These are phyloP conservation scores for Ichneumoninae sp. DNA, from an alignment of 2,888 invertebrate genomes.

Conservation along the genomic window DNA sequence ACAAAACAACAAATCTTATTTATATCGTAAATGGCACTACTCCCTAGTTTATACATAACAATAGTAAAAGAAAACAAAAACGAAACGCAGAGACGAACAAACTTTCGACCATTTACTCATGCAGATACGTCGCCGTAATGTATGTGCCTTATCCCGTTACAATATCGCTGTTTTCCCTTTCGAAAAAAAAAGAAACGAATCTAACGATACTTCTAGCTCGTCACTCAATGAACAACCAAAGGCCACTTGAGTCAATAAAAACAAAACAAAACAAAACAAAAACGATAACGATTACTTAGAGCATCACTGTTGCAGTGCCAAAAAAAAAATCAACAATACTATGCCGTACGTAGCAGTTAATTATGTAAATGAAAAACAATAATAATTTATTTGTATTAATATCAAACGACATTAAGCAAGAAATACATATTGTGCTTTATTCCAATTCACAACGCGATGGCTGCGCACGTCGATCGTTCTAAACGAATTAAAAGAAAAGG, in stretches of 20 bases:
- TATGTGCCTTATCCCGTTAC: conserved; percentile 75
- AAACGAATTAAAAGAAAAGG: conserved; percentile 24
- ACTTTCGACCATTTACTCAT: conserved; percentile 69
- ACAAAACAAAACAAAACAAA: conserved; percentile 30
- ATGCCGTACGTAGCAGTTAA: conserved; percentile 69
- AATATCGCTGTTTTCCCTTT: conserved; percentile 64
- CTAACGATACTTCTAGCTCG: conserved; percentile 27
- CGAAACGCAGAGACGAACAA: conserved; percentile 56
- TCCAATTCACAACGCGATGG: conserved; percentile 60
- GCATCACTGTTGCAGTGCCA: conserved; percentile 71
- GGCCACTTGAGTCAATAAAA: conserved; percentile 61
- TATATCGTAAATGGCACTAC: conserved; percentile 70
- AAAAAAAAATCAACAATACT: conserved; percentile 56
- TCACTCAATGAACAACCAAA: conserved; percentile 43
- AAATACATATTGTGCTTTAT: conserved; percentile 70
- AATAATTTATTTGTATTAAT: conserved; percentile 73
- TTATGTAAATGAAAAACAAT: conserved; percentile 67
- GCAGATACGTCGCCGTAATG: conserved; percentile 71
- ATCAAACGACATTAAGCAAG: conserved; percentile 70
- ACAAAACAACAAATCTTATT: conserved; percentile 51
- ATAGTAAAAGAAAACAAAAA: conserved; percentile 50
- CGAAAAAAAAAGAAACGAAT: conserved; percentile 43
- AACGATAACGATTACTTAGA: conserved; percentile 48
- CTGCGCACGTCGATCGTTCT: conserved; percentile 11
- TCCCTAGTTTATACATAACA: conserved; percentile 54